Evolutionary conservation across 2,113 vertebrate species (phyloP), one percentile per base, ranked within the genome.

Genomic region (Pterocles gutturalis): DNA sequence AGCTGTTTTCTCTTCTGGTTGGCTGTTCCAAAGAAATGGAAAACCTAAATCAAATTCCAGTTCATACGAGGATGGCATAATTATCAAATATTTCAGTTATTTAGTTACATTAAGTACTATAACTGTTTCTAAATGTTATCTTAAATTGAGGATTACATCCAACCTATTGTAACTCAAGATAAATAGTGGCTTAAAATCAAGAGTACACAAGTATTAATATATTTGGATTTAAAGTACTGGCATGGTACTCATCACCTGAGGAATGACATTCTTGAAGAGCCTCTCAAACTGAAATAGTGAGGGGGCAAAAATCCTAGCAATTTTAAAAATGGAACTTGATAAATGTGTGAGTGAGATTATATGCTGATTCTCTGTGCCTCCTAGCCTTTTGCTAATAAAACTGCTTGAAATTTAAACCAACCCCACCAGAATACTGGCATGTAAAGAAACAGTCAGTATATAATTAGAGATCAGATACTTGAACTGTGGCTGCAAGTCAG

Each of bases 381-480:
- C 10, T 83, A 80, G 58, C 45, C 54, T 89, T 89, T 67, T 67
- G 54, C 38, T 80, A 92, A 85, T 72, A 85, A 80, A 95, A 76
- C 46, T 84, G 79, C 34, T 96, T 95, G 84, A 96, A 94, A 96
- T 73, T 87, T 89, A 93, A 95, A 85, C 65, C 60, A 90, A 57
- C 53, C 81, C 87, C 53, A 51, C 48, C 31, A 83, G 80, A 89
- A 90, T 84, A 87, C 81, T 67, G 62, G 60, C 29, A n/a, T 83
- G 64, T 67, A 77, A 95, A 77, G 34, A 54, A 67, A 57, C 14
- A 51, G 73, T 57, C 77, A 57, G 51, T 54, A 41, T 57, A 82
- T 58, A 88, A 94, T 60, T 83, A 92, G 83, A 92, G 87, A 95
- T 53, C 80, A 94, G 41, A 62, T 82, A 58, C 51, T 89, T 85